Percentiles rank a stretch among this genome's conserved stretches.
Conservation (phyloP, 2,888 invertebrate genomes). For the Drosophila acutilabella region DNA sequence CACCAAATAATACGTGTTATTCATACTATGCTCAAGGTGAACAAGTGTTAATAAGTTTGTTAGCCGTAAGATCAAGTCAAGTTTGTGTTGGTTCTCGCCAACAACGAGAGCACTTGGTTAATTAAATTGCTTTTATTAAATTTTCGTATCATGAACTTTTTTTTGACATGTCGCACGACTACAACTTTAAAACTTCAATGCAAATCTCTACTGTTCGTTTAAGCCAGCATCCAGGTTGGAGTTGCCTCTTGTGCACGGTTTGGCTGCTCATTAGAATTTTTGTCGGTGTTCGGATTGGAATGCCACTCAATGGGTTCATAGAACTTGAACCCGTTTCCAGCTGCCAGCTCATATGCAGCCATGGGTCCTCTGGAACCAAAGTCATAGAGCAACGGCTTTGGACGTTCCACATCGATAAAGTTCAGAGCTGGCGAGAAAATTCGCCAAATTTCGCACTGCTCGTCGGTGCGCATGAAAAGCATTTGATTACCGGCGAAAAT, state of each 20-base stretch:
- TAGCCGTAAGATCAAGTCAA: slow-evolving; percentile 11
- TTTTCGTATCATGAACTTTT: slow-evolving; percentile 31
- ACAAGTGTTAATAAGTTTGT: slow-evolving; percentile 39
- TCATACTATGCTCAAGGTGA: slow-evolving; percentile 33
- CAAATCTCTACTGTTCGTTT: slow-evolving; percentile 1
- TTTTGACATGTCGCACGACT: slow-evolving; percentile 29
- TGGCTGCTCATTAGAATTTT: background rate
- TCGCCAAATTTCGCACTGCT: slow-evolving; percentile 72
- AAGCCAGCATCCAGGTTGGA: slow-evolving; percentile 32
- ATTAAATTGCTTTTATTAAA: slow-evolving; percentile 67
- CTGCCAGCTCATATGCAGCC: slow-evolving; percentile 59
- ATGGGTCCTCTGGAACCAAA: slow-evolving; percentile 62
- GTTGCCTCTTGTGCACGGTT: slow-evolving; percentile 33
- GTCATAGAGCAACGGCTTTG: slow-evolving; percentile 51
- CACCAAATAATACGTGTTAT: slow-evolving; percentile 64
- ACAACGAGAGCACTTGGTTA: slow-evolving; percentile 48
- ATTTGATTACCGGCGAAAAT: slow-evolving; percentile 63
- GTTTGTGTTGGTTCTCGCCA: slow-evolving; percentile 24
- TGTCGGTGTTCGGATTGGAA: slow-evolving; percentile 9
- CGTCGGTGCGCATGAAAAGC: slow-evolving; percentile 73
- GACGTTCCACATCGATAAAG: slow-evolving; percentile 53
- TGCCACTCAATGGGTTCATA: slow-evolving; percentile 62
- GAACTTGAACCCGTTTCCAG: slow-evolving; percentile 56
- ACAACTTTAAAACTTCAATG: slow-evolving; percentile 14
- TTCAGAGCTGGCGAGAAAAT: slow-evolving; percentile 59